A percentile compares a stretch with the other conserved stretches of the same genome.
These are phyloP conservation scores for Malacoraja senta DNA, from an alignment of 2,797 vertebrate species.

Conservation along the genomic window DNA sequence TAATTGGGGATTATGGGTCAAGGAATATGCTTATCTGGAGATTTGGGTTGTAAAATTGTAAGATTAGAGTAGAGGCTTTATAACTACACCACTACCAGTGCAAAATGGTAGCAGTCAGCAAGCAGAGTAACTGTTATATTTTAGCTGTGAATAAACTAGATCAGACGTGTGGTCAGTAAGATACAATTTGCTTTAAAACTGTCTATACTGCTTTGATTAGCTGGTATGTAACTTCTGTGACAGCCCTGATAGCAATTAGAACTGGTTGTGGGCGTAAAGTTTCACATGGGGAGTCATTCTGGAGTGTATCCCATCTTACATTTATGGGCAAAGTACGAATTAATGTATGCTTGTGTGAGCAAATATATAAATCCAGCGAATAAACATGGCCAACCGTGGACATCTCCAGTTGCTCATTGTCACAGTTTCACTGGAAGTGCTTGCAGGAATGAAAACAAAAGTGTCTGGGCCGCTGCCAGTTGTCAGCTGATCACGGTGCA, in stretches of 20 bases:
- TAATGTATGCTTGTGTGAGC: not conserved
- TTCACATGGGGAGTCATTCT: not conserved
- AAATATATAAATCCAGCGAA: not conserved
- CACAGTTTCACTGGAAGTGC: constrained; percentile 4
- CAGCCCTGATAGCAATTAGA: constrained; percentile 2
- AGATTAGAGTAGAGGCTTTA: not conserved
- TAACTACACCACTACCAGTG: not conserved
- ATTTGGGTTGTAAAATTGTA: not conserved
- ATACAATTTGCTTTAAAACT: not conserved
- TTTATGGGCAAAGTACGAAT: not conserved
- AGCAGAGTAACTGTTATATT: not conserved
- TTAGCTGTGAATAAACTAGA: not conserved
- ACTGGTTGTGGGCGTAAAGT: not conserved
- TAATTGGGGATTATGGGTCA: not conserved
- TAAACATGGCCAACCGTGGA: not conserved
- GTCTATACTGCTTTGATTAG: not conserved
- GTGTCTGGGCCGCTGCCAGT: not conserved
- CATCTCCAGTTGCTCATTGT: constrained; percentile 6
- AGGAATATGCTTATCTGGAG: not conserved
- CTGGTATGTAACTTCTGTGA: not conserved
- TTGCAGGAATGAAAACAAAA: constrained; percentile 1
- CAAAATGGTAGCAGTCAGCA: not conserved
- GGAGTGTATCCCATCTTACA: not conserved
- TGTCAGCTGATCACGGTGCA: constrained; percentile 31
- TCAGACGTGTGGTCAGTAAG: not conserved